Evolutionary conservation across 2,113 vertebrate species (phyloP).

Genomic region (Sander lucioperca): DNA sequence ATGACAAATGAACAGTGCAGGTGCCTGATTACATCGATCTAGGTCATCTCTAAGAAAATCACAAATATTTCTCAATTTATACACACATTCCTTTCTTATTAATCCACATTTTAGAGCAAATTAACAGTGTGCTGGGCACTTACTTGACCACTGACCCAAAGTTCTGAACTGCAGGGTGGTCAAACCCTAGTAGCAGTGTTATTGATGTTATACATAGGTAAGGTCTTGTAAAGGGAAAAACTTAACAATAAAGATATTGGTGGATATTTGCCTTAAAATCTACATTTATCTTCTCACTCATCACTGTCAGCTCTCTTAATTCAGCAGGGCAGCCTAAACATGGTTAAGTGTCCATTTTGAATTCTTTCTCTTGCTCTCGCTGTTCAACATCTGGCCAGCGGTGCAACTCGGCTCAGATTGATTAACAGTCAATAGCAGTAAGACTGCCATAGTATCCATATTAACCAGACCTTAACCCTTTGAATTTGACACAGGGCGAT

Average conservation of each 20-base stretch:
- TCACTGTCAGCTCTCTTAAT: slow-evolving; percentile 2
- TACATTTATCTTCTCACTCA: neutral
- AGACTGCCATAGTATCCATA: neutral
- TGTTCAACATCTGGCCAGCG: slow-evolving; percentile 80
- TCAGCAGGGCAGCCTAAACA: slow-evolving; percentile 10
- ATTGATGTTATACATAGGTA: neutral
- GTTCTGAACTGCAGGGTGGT: neutral
- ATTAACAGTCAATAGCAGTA: neutral
- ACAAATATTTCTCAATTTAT: neutral
- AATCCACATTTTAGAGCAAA: neutral
- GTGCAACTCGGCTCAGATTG: slow-evolving; percentile 27
- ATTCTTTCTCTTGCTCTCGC: slow-evolving; percentile 48
- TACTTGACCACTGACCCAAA: neutral
- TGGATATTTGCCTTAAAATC: neutral
- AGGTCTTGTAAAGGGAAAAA: neutral
- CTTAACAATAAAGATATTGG: neutral
- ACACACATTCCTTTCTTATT: neutral
- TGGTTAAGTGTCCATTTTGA: slow-evolving; percentile 77
- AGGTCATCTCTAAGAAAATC: neutral
- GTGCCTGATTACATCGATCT: neutral
- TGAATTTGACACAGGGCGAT: neutral
- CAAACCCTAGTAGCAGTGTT: neutral
- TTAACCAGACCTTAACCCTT: neutral
- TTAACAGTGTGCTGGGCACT: neutral
- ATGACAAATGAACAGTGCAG: neutral